Base-by-base conservation (phyloP, 2,888 invertebrate genomes). In the Blera fallax region DNA sequence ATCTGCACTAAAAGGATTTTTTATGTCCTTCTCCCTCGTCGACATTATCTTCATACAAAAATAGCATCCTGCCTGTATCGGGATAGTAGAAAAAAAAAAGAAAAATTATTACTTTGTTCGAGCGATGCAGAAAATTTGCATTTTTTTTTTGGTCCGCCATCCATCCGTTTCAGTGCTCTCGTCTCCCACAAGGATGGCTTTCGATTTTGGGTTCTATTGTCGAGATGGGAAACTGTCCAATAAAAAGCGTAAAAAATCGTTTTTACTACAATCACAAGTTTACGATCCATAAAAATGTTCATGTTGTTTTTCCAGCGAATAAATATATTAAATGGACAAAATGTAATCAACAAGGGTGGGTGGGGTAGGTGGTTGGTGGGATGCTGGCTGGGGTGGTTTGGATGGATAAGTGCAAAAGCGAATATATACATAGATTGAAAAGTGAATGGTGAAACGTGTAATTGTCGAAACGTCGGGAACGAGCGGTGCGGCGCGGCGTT, bases 281-380 rank as follows among this genome's bases (percentile, higher is more conserved):
- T 84, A 84, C 69, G 84, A 80, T 40, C 74, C 84, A 84, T 84
- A 76, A 84, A n/a, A 84, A 76, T 74, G 74, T 70, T 69, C 69
- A 48, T 48, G 74, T 79, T 69, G 79, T 65, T 80, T 67, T 84
- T 74, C 84, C 56, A 64, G 4, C 43, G 60, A 80, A 74, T 84
- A 74, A 80, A 80, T 76, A 65, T 74, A 80, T 76, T 58, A 70
- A 84, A 84, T 70, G 79, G 69, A 3, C 58, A 74, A 80, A 84
- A 70, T 84, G 84, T 84, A 84, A 84, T 84, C 79, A 67, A n/a
- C n/a, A 48, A 10, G 16, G 34, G 5, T 34, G 40, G 37, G 32
- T 48, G 29, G 10, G 18, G n/a, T n/a, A n/a, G n/a, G n/a, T n/a
- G n/a, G n/a, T n/a, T n/a, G n/a, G n/a, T n/a, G n/a, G n/a, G n/a